Evolutionary conservation across 2,113 vertebrate genomes (phyloP).

Genomic region (Regulus satrapa): DNA sequence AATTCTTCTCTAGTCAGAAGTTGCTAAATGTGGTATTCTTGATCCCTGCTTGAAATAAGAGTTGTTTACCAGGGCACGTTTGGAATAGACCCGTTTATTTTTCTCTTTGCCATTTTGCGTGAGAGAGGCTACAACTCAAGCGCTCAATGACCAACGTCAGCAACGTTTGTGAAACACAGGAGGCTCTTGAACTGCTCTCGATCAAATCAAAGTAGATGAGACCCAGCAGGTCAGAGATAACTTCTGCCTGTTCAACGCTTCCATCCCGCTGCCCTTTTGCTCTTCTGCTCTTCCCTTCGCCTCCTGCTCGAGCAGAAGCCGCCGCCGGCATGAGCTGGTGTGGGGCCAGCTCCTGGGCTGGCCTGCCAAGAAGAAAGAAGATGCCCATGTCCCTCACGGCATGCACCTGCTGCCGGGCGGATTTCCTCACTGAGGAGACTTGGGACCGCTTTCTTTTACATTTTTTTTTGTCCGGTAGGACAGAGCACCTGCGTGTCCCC

Average conservation of each 20-base stretch:
- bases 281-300: background rate
- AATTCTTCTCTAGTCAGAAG: background rate
- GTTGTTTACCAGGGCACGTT: background rate
- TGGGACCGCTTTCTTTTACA: rapidly evolving
- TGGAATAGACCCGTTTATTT: rapidly evolving
- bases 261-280: rapidly evolving
- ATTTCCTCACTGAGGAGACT: background rate
- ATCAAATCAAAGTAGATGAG: rapidly evolving
- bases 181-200: background rate
- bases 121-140: background rate
- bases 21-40: background rate
- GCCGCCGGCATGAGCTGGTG: rapidly evolving
- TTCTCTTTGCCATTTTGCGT: background rate
- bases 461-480: background rate
- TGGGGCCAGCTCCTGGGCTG: background rate
- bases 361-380: background rate
- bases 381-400: rapidly evolving
- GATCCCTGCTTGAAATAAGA: background rate
- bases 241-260: rapidly evolving
- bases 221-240: rapidly evolving
- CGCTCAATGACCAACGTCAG: background rate
- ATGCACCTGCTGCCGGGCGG: too few species aligned
- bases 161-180: background rate
- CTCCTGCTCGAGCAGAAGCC: too few species aligned
- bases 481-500: background rate